These are phyloP conservation scores for Exocentrus adspersus DNA, from an alignment of 2,888 invertebrate genomes.

Conservation along the genomic window DNA sequence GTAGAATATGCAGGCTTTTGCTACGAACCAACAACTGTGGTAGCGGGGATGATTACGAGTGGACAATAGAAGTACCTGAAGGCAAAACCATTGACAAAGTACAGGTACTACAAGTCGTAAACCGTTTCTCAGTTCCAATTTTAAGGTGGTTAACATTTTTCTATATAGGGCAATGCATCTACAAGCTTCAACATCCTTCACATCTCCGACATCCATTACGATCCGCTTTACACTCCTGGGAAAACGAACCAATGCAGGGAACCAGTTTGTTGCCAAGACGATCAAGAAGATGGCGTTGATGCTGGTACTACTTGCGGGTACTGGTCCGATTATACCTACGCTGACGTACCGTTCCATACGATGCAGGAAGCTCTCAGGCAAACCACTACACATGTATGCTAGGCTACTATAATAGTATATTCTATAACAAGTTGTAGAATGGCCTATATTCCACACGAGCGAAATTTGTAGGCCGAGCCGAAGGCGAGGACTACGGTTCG, in stretches of 20 bases:
- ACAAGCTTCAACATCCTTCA: slow-evolving; percentile 67
- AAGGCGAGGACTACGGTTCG: too few relatives aligned
- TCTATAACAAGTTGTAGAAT: too few relatives aligned
- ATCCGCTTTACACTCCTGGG: slow-evolving; percentile 75
- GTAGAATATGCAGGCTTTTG: slow-evolving; percentile 34
- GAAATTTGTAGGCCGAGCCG: too few relatives aligned
- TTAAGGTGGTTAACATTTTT: too few relatives aligned
- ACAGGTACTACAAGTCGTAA: not conserved
- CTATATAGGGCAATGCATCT: slow-evolving; percentile 26
- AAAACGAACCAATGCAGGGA: slow-evolving; percentile 73
- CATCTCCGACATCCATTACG: slow-evolving; percentile 83
- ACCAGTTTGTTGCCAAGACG: slow-evolving; percentile 81
- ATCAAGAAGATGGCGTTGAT: slow-evolving; percentile 64
- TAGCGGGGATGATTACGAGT: slow-evolving; percentile 29
- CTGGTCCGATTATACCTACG: slow-evolving; percentile 84
- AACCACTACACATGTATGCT: slow-evolving; percentile 52
- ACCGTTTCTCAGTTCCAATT: not conserved
- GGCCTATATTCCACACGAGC: too few relatives aligned
- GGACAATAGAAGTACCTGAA: slow-evolving; percentile 38
- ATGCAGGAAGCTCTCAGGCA: slow-evolving; percentile 69
- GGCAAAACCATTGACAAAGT: slow-evolving; percentile 4
- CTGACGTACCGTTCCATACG: slow-evolving; percentile 78
- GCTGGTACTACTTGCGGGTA: slow-evolving; percentile 70
- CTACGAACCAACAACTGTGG: slow-evolving; percentile 31
- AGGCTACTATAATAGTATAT: too few relatives aligned